Evolutionary conservation across 2,113 vertebrate genomes (phyloP).

Genomic region (Dasyurus viverrinus): DNA sequence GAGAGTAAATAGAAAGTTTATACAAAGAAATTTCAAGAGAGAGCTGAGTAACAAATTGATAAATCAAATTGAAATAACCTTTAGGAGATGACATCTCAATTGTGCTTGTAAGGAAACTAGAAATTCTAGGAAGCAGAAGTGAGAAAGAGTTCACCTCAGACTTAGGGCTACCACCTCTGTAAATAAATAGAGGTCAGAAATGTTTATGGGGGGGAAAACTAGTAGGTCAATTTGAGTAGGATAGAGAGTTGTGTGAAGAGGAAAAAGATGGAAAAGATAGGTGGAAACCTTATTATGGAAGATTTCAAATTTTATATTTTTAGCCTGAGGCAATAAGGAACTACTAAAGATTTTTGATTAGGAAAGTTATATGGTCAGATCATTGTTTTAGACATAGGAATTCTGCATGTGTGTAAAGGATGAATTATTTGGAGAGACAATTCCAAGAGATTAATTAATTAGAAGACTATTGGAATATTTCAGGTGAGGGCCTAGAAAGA

Average conservation of each 20-base stretch:
- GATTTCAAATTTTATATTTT: neutral
- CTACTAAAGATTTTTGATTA: neutral
- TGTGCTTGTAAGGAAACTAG: neutral
- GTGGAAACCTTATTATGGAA: neutral
- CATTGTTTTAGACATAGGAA: neutral
- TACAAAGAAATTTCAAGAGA: neutral
- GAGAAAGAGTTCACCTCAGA: neutral
- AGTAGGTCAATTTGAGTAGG: neutral
- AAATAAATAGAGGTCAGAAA: neutral
- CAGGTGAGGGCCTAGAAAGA: neutral
- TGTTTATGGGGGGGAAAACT: neutral
- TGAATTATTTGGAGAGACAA: neutral
- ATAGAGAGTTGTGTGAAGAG: neutral
- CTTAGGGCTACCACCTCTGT: neutral
- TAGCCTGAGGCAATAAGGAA: neutral
- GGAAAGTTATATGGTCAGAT: neutral
- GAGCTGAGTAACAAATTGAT: neutral
- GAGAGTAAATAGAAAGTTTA: neutral
- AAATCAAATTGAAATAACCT: neutral
- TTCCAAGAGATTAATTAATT: neutral
- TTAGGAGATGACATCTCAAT: neutral
- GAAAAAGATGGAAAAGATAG: neutral
- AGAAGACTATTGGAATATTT: neutral
- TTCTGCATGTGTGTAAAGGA: neutral
- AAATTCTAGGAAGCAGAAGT: neutral